Evolutionary conservation across 1,140 invertebrate species (phyloP).

Genomic region (Frieseomelitta varia): DNA sequence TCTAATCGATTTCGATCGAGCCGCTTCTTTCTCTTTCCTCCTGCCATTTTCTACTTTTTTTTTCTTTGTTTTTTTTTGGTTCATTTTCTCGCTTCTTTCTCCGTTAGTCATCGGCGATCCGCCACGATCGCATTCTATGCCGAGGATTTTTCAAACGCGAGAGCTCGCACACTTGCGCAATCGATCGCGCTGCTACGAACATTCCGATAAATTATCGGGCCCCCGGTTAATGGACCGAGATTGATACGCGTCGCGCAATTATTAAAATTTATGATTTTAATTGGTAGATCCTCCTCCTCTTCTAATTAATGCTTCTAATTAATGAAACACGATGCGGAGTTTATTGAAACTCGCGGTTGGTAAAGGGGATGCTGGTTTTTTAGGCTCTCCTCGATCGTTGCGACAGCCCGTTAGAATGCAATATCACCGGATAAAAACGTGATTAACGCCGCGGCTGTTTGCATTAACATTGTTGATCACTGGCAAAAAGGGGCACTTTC

Average conservation of each 20-base stretch:
- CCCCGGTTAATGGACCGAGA: constrained; percentile 7
- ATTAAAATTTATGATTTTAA: constrained; percentile 19
- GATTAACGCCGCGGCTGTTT: neutral
- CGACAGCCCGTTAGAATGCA: neutral
- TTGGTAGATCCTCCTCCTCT: too few species aligned
- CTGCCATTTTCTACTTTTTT: neutral
- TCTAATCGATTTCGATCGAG: neutral
- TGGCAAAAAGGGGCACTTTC: neutral
- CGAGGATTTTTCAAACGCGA: neutral
- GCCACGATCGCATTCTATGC: constrained; percentile 4
- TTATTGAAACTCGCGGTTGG: neutral
- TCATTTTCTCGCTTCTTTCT: neutral
- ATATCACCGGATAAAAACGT: neutral
- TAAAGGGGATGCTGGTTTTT: neutral
- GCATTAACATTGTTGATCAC: neutral
- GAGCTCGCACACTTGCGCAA: constrained; percentile 24
- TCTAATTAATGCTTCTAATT: neutral
- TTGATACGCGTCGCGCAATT: constrained; percentile 9
- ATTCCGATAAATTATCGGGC: constrained; percentile 34
- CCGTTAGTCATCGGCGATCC: constrained; percentile 2
- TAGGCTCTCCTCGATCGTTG: neutral
- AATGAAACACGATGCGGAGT: constrained; percentile 2
- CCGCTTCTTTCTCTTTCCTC: neutral
- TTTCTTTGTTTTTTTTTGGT: neutral
- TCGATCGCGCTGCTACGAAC: constrained; percentile 15